These are phyloP conservation scores for Peromyscus polionotus DNA, from an alignment of 2,113 vertebrate species.

Conservation along the genomic window DNA sequence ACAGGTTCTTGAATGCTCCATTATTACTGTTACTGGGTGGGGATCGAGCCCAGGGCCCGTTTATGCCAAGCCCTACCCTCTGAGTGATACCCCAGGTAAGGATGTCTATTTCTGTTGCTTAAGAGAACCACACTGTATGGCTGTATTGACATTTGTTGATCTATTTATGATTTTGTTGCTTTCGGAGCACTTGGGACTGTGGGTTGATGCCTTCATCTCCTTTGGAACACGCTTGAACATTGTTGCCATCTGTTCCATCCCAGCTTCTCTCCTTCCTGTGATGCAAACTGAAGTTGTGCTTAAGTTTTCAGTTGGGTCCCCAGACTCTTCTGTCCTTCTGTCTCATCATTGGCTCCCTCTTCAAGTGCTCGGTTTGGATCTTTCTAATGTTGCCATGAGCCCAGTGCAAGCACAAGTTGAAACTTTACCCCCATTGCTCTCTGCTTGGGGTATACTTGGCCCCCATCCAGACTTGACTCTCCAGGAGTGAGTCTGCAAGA, in stretches of 20 bases:
- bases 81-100: background rate
- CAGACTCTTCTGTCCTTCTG: background rate
- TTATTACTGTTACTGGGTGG: background rate
- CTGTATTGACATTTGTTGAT: background rate
- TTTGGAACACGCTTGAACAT: slow-evolving; percentile 11
- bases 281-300: background rate
- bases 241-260: background rate
- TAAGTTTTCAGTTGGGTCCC: background rate
- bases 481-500: background rate
- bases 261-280: background rate
- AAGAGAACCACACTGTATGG: background rate
- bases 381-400: background rate
- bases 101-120: background rate
- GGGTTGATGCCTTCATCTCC: background rate
- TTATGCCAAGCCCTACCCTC: background rate
- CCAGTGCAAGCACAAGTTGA: background rate
- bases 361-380: background rate
- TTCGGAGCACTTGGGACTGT: slow-evolving; percentile 31
- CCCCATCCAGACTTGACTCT: background rate
- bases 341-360: background rate
- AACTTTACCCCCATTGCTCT: background rate
- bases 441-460: background rate
- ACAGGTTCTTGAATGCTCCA: background rate
- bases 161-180: background rate
- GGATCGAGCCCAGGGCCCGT: too few relatives aligned